phyloP scores from a whole-genome alignment of 2,888 invertebrate species.

The Gonocerus acuteangulatus region DNA sequence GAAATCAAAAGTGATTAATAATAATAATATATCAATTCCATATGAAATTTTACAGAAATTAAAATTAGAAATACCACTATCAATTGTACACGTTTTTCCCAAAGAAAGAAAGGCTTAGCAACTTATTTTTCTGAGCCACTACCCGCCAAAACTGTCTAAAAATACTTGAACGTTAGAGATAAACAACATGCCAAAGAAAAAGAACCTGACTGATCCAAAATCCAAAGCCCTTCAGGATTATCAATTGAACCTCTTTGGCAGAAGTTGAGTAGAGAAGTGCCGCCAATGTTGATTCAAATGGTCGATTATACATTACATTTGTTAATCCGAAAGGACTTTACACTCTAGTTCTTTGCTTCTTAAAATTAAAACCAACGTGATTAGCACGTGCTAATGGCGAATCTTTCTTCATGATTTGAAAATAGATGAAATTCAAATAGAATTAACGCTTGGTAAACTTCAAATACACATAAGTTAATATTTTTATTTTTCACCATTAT shows the following conservation, averaged over 20 bases:
- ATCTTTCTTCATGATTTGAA: too few relatives aligned
- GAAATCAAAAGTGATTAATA: conserved; percentile 5
- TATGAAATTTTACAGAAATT: background rate
- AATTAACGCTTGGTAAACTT: too few relatives aligned
- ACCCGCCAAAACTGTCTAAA: background rate
- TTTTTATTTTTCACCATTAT: too few relatives aligned
- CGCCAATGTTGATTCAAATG: background rate
- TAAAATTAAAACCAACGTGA: too few relatives aligned
- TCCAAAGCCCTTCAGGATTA: background rate
- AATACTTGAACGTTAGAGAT: background rate
- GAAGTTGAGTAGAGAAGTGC: too few relatives aligned
- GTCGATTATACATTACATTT: too few relatives aligned
- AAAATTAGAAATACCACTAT: background rate
- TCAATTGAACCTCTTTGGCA: background rate
- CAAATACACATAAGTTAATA: too few relatives aligned
- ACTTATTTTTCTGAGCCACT: too few relatives aligned
- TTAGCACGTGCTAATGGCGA: too few relatives aligned
- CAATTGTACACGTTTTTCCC: background rate
- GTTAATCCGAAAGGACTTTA: too few relatives aligned
- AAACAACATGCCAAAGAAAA: conserved; percentile 1
- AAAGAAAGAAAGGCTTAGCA: background rate
- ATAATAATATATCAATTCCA: background rate
- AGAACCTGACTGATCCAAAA: background rate
- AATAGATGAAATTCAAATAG: too few relatives aligned
- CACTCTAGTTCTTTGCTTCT: too few relatives aligned